Evolutionary conservation across 1,140 invertebrate genomes (phyloP).

Genomic region (Drosophila paulistorum): DNA sequence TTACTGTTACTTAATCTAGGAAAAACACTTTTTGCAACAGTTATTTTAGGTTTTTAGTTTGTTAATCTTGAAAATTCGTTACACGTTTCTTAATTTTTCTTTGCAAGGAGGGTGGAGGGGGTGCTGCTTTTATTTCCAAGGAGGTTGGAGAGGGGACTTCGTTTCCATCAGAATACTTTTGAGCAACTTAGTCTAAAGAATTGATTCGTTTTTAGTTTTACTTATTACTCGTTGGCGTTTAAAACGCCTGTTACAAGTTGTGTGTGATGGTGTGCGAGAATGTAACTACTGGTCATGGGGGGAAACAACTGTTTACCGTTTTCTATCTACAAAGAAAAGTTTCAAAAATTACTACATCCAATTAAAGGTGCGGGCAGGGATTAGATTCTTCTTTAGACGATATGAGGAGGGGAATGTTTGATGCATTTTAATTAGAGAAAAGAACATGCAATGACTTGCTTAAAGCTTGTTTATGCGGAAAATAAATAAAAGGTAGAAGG

Average conservation of each 20-base stretch:
- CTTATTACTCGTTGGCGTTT: conserved; percentile 70
- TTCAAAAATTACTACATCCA: conserved; percentile 58
- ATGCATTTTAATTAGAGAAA: conserved; percentile 21
- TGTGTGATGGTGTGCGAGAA: conserved; percentile 41
- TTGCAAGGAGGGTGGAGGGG: background rate
- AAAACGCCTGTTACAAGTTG: conserved; percentile 65
- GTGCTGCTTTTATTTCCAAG: background rate
- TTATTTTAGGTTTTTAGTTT: conserved; percentile 18
- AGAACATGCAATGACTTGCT: conserved; percentile 73
- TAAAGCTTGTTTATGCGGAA: conserved; percentile 57
- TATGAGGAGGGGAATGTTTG: conserved; percentile 55
- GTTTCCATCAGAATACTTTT: conserved; percentile 40
- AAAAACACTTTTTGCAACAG: conserved; percentile 74
- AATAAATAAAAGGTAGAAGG: background rate
- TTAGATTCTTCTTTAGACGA: conserved; percentile 1
- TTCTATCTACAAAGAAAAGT: conserved; percentile 74
- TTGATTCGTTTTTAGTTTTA: conserved; percentile 59
- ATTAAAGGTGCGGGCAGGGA: conserved; percentile 40
- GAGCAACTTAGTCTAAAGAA: conserved; percentile 67
- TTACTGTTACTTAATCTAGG: conserved; percentile 58
- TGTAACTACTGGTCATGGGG: conserved; percentile 17
- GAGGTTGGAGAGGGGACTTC: conserved; percentile 7
- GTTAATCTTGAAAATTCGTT: conserved; percentile 78
- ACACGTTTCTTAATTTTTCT: conserved; percentile 52
- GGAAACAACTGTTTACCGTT: conserved; percentile 47